A percentile compares a stretch with the other conserved stretches of the same genome.
These are phyloP conservation scores for Mylabris phalerata DNA, from an alignment of 1,140 invertebrate genomes.

Conservation along the genomic window DNA sequence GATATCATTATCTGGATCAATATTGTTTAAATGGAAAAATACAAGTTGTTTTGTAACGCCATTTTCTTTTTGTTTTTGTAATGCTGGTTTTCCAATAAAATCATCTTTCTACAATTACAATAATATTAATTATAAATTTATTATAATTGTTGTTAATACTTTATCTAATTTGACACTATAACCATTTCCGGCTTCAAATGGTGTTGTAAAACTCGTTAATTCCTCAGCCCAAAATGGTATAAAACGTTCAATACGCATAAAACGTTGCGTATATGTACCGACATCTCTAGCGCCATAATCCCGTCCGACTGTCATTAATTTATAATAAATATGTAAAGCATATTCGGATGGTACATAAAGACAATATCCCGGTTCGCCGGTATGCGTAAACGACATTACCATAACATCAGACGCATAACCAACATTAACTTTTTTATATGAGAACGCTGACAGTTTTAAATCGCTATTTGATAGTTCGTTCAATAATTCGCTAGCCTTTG, in stretches of 20 bases:
- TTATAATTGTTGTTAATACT: slow-evolving; percentile 3
- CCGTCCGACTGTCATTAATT: slow-evolving; percentile 53
- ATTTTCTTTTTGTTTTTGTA: slow-evolving; percentile 60
- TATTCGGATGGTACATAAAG: slow-evolving; percentile 74
- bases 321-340: slow-evolving; percentile 72
- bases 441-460: slow-evolving; percentile 65
- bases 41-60: slow-evolving; percentile 64
- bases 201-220: slow-evolving; percentile 65
- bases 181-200: slow-evolving; percentile 66
- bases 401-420: slow-evolving; percentile 70
- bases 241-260: slow-evolving; percentile 59
- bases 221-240: slow-evolving; percentile 63
- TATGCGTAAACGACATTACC: slow-evolving; percentile 75
- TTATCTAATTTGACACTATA: slow-evolving; percentile 65
- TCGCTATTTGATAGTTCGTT: slow-evolving; percentile 67
- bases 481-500: slow-evolving; percentile 63
- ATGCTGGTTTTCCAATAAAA: slow-evolving; percentile 68
- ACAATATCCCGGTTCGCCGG: slow-evolving; percentile 77
- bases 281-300: slow-evolving; percentile 68
- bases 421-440: slow-evolving; percentile 67
- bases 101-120: slow-evolving; percentile 45
- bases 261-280: slow-evolving; percentile 67
- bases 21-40: slow-evolving; percentile 65
- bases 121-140: slow-evolving; percentile 32
- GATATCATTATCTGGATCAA: slow-evolving; percentile 64